Conservation (phyloP, 2,888 invertebrate genomes). For the Pseudococcus jackbeardsleyi region DNA sequence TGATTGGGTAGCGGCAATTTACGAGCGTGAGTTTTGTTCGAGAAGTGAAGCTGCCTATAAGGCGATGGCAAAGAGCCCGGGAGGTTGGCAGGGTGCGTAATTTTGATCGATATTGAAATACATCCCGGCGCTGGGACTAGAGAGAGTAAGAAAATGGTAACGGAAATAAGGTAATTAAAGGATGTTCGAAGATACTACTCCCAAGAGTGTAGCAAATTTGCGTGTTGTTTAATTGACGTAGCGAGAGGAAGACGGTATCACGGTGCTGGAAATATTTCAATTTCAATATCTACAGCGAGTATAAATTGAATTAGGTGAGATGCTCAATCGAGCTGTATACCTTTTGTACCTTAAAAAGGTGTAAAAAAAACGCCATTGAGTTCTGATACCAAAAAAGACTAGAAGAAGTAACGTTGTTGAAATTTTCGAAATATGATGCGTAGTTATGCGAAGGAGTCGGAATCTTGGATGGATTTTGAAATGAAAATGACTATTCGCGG, state of each 20-base stretch:
- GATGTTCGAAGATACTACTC: constrained; percentile 33
- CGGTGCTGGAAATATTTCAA: constrained; percentile 18
- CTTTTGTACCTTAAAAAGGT: no score
- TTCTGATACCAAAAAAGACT: not conserved
- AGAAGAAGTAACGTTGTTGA: not conserved
- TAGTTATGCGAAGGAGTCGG: not conserved
- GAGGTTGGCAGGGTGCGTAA: not conserved
- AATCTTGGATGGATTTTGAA: constrained; percentile 4
- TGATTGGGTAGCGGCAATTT: constrained; percentile 54
- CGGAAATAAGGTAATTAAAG: constrained; percentile 40
- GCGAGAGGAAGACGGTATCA: not conserved
- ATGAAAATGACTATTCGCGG: constrained; percentile 33
- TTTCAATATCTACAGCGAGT: not conserved
- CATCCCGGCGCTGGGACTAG: not conserved
- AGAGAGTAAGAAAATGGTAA: constrained; percentile 15
- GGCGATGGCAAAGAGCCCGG: not conserved
- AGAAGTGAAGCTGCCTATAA: not conserved
- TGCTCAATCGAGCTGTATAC: not conserved
- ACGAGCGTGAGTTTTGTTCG: constrained; percentile 36
- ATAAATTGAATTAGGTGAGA: not conserved
- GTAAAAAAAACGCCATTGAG: no score
- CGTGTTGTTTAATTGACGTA: constrained; percentile 30
- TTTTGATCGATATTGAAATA: constrained; percentile 44
- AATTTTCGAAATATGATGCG: not conserved
- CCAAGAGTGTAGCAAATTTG: constrained; percentile 44